These are phyloP conservation scores for Parauchenoglanis punctatus DNA, from an alignment of 2,797 vertebrate species.

Conservation along the genomic window DNA sequence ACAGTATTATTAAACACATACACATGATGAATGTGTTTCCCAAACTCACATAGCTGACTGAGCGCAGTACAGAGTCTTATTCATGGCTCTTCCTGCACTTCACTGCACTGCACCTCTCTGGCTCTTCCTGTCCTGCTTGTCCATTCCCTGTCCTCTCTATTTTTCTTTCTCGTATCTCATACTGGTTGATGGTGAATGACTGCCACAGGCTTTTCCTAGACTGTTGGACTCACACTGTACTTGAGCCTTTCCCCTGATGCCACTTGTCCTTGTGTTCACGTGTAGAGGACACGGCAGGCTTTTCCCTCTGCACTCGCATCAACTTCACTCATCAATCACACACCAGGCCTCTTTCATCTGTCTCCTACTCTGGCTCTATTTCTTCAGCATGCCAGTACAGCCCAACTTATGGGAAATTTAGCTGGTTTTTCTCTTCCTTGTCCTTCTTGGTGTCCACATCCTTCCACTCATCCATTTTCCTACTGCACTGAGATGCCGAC, in stretches of 20 bases:
- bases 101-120: slow-evolving; percentile 12
- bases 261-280: slow-evolving; percentile 52
- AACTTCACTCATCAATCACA: slow-evolving; percentile 52
- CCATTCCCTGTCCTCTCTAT: slow-evolving; percentile 19
- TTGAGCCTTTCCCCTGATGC: slow-evolving; percentile 40
- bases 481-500: background rate
- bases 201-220: slow-evolving; percentile 45
- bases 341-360: slow-evolving; percentile 32
- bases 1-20: background rate
- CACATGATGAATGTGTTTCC: background rate
- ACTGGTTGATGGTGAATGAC: slow-evolving; percentile 40
- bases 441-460: background rate
- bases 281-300: slow-evolving; percentile 52
- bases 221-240: slow-evolving; percentile 17
- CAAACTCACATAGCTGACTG: background rate
- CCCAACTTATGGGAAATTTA: background rate
- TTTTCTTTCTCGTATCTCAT: background rate
- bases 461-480: background rate
- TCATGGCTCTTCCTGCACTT: background rate
- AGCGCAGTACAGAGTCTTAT: background rate
- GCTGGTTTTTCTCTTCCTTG: background rate
- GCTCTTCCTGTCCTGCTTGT: background rate
- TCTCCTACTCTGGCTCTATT: slow-evolving; percentile 34
- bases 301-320: slow-evolving; percentile 48
- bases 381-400: background rate